Percentiles rank a stretch among this genome's conserved stretches.
Evolutionary conservation across 2,113 vertebrate genomes (phyloP).

Genomic region (Choloepus hoffmanni): DNA sequence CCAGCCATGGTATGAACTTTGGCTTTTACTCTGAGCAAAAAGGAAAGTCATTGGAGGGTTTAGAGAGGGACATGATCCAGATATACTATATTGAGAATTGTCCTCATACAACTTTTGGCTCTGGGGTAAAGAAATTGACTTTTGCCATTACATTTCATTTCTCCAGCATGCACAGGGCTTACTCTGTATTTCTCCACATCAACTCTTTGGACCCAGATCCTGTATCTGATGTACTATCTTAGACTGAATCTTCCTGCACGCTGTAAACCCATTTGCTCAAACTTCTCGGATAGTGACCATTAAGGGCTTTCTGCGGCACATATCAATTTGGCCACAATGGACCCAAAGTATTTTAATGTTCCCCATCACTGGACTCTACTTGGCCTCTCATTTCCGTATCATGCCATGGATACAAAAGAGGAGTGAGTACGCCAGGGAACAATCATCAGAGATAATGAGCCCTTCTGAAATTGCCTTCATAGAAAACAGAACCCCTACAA

Average conservation of each 20-base stretch:
- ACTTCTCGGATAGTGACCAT: slow-evolving; percentile 43
- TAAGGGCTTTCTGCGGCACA: slow-evolving; percentile 68
- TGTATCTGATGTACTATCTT: slow-evolving; percentile 62
- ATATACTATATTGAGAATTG: background rate
- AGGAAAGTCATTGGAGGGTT: background rate
- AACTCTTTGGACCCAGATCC: slow-evolving; percentile 53
- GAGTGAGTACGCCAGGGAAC: background rate
- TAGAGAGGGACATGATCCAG: background rate
- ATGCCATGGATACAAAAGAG: background rate
- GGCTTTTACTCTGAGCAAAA: background rate
- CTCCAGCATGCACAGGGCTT: slow-evolving; percentile 51
- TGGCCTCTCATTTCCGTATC: background rate
- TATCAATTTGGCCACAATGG: slow-evolving; percentile 55
- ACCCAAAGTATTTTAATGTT: background rate
- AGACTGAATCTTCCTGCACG: slow-evolving; percentile 60
- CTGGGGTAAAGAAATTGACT: slow-evolving; percentile 53
- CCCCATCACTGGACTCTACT: background rate
- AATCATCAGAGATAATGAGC: background rate
- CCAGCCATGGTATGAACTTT: background rate
- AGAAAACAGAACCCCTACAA: background rate
- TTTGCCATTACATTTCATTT: slow-evolving; percentile 44
- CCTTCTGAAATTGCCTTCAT: background rate
- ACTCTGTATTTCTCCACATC: slow-evolving; percentile 52
- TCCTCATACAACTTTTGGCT: background rate
- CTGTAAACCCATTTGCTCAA: slow-evolving; percentile 70